Evolutionary conservation across 2,888 invertebrate species (phyloP), one percentile per base, ranked within the genome.

Genomic region (Drosophila gaucha): DNA sequence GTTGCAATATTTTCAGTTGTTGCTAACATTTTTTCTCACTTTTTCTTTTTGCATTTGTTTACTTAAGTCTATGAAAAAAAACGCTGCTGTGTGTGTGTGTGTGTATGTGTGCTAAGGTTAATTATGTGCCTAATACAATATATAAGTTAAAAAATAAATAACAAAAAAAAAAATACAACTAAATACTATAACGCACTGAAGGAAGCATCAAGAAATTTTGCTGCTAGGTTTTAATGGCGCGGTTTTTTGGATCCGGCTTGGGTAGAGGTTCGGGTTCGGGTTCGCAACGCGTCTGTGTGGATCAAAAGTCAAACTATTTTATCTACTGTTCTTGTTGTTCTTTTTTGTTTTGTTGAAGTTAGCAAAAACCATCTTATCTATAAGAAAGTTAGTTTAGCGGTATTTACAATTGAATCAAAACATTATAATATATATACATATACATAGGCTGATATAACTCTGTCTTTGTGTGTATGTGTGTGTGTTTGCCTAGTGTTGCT

Each of bases 1-100:
- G 85, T 85, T 85, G 85, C 88, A 85, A 80, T 88, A 71, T 87
- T 83, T 68, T 77, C 86, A 85, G 80, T 84, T 87, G 82, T 69
- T 86, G 75, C 87, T 86, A 86, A 87, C 76, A 76, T 68, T 65
- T 63, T 14, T 9, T 14, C 41, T 41, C 41, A 26, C 24, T 28
- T 22, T 18, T 54, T 46, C 22, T 36, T 50, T 51, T 64, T 55
- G 74, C 71, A 84, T 84, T 84, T 66, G 71, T 85, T 84, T 84
- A 87, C 84, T 84, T 84, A 84, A 67, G 67, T 64, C 63, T 87
- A 84, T 28, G 70, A 76, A 79, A 85, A 87, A 84, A 84, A 84
- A 49, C 33, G 59, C 20, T 52, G 18, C 20, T 59, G 20, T 63
- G 50, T 49, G 31, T 66, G 28, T 67, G 41, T 52, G 18, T 52